Evolutionary conservation across 2,888 invertebrate genomes (phyloP).

Genomic region (Cataglyphis livida): DNA sequence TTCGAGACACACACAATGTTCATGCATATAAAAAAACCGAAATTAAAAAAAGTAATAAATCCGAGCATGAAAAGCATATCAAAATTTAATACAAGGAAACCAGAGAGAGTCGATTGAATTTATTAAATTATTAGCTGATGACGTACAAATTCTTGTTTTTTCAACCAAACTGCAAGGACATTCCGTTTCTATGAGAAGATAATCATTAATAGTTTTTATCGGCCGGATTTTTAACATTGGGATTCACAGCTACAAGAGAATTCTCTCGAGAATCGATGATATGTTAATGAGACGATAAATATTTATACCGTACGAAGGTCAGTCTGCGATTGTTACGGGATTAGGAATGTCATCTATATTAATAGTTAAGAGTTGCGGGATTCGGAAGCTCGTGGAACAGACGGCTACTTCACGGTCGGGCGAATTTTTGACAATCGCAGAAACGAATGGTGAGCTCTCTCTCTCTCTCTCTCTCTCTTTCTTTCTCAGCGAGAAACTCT

Average conservation of each 20-base stretch:
- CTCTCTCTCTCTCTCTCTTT: neutral
- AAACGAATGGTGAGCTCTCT: neutral
- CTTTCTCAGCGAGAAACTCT: slow-evolving; percentile 53
- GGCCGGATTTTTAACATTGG: slow-evolving; percentile 37
- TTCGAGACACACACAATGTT: neutral
- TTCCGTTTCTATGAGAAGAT: slow-evolving; percentile 13
- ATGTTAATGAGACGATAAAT: slow-evolving; percentile 72
- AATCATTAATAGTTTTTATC: slow-evolving; percentile 53
- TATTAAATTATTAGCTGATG: slow-evolving; percentile 32
- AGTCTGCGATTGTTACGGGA: slow-evolving; percentile 64
- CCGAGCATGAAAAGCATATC: neutral
- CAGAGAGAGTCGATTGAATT: neutral
- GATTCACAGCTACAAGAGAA: slow-evolving; percentile 46
- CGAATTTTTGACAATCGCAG: slow-evolving; percentile 63
- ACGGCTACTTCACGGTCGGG: slow-evolving; percentile 48
- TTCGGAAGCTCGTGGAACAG: slow-evolving; percentile 24
- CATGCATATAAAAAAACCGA: neutral
- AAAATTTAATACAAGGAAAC: neutral
- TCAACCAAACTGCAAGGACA: slow-evolving; percentile 1
- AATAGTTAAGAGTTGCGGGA: slow-evolving; percentile 62
- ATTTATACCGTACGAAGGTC: slow-evolving; percentile 64
- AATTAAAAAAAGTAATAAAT: slow-evolving; percentile 4
- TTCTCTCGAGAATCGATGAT: slow-evolving; percentile 68
- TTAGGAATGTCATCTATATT: slow-evolving; percentile 60
- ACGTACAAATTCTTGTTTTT: slow-evolving; percentile 17